Conservation (phyloP, 2,113 vertebrate genomes). For the Mastomys natalensis region DNA sequence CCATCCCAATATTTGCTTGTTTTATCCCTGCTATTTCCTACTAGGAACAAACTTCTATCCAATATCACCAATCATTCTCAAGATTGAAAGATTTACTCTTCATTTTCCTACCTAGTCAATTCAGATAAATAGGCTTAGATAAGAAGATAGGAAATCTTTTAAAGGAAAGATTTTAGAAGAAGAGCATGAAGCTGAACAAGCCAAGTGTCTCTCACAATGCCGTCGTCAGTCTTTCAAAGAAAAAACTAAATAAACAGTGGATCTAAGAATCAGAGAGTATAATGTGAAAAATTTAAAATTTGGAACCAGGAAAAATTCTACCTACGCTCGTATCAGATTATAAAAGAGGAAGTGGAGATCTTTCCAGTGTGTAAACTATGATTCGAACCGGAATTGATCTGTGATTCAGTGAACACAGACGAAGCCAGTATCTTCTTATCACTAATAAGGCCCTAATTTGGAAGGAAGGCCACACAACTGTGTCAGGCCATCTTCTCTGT, state of each 20-base stretch:
- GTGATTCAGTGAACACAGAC: not conserved
- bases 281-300: not conserved
- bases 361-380: not conserved
- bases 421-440: conserved; percentile 28
- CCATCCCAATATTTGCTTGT: not conserved
- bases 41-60: not conserved
- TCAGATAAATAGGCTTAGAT: not conserved
- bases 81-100: not conserved
- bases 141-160: not conserved
- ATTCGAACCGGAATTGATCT: not conserved
- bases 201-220: not conserved
- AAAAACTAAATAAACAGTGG: not conserved
- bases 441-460: conserved; percentile 37
- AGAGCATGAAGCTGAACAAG: not conserved
- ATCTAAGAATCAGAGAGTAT: not conserved
- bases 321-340: not conserved
- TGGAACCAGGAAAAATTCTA: not conserved
- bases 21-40: not conserved
- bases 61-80: not conserved
- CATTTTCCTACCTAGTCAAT: not conserved
- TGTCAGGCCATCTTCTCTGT: not conserved
- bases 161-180: not conserved
- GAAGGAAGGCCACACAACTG: not conserved
- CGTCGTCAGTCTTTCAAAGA: not conserved
- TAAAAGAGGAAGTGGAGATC: not conserved